phyloP scores from a whole-genome alignment of 1,140 invertebrate species.

The Aplysia californica region DNA sequence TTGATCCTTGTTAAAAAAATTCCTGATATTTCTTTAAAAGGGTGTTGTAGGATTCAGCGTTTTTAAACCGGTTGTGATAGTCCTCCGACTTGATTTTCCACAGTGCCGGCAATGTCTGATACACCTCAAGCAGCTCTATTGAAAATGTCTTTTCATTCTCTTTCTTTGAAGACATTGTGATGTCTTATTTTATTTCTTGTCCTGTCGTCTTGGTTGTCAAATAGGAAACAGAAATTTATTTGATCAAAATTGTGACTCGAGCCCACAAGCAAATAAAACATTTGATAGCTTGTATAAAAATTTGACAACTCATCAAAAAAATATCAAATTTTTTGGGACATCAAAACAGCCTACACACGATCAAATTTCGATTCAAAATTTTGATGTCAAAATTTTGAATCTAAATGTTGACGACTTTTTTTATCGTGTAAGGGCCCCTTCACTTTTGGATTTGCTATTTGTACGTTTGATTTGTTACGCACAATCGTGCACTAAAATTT shows the following conservation, averaged over 20 bases:
- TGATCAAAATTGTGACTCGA: background rate
- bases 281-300: background rate
- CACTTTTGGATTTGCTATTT: background rate
- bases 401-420: background rate
- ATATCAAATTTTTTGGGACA: background rate
- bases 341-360: background rate
- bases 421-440: background rate
- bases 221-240: background rate
- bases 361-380: background rate
- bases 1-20: background rate
- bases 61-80: background rate
- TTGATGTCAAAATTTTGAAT: background rate
- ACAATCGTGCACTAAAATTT: background rate
- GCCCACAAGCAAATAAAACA: background rate
- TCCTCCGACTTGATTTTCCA: background rate
- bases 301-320: background rate
- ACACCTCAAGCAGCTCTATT: background rate
- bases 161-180: background rate
- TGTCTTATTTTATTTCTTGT: background rate
- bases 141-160: background rate
- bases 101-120: background rate
- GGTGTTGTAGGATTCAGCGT: background rate
- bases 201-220: background rate
- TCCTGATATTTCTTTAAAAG: background rate
- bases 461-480: background rate